Evolutionary conservation across 2,113 vertebrate species (phyloP), one percentile per base, ranked within the genome.

Genomic region (Strigops habroptila): DNA sequence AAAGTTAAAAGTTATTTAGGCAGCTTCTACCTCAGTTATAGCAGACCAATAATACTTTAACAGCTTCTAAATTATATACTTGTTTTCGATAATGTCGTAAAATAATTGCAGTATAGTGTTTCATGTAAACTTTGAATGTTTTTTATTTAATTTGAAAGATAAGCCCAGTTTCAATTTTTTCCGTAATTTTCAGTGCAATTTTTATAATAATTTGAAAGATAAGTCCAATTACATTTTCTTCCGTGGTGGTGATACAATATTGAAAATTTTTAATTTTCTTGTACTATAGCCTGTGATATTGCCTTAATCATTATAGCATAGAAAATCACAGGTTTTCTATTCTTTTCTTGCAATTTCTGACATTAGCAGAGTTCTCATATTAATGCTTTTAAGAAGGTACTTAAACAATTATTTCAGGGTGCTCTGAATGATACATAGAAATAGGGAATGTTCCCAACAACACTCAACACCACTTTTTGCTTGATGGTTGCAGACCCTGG

Each of bases 91-190:
- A 57, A 31, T 43, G 28, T n/a, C 82, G 57, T 86, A 73, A 57
- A 60, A 73, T 41, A 55, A 57, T 55, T 39, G 3, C 5, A 19
- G 1, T 63, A 33, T 10, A 64, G 3, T 37, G 6, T 81, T 75
- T 27, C 8, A 31, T 12, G 0, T 44, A 44, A 35, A 11, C 12
- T 1, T 55, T 46, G 3, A 53, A 27, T 1, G 7, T 25, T 7
- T 27, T 48, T 62, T 52, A 41, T 78, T 46, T 64, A 75, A 60
- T 49, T 62, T 68, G 21, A 48, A 18, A 62, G 5, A 25, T 48
- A 86, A 44, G 3, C 2, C 37, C 4, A 64, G 7, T 41, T 30
- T 19, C 5, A 21, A 1, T 41, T 82, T 55, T 10, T 46, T 5
- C 6, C 3, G 8, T 18, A 8, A 1, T 31, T 59, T 78, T 89